Evolutionary conservation across 2,797 vertebrate genomes (phyloP).

Genomic region (Dendrocincla tyrannina): DNA sequence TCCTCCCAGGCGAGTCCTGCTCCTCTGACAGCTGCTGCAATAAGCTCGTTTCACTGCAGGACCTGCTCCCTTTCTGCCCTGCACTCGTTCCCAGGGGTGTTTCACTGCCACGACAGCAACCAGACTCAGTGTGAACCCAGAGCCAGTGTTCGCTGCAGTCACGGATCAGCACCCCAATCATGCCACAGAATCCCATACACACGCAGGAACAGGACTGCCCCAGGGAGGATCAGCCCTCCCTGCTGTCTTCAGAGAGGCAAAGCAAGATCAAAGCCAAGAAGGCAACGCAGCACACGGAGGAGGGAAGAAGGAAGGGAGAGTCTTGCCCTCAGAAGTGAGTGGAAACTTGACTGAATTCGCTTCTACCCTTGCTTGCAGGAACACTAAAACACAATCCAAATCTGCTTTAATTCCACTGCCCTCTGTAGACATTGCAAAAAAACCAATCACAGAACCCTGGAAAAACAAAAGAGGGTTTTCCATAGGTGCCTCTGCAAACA

Average conservation of each 20-base stretch:
- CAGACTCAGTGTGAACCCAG: neutral
- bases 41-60: neutral
- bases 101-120: neutral
- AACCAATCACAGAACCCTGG: neutral
- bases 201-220: neutral
- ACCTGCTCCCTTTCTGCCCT: neutral
- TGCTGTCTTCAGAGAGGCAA: neutral
- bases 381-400: neutral
- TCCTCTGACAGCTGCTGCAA: neutral
- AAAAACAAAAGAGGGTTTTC: neutral
- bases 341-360: neutral
- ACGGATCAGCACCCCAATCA: neutral
- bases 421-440: neutral
- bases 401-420: neutral
- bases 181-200: accelerated
- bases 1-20: neutral
- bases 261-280: neutral
- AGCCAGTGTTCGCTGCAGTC: neutral
- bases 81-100: accelerated
- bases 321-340: accelerated
- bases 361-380: neutral
- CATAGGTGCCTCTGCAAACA: neutral
- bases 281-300: neutral
- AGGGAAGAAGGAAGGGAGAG: neutral
- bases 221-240: neutral